Base-by-base conservation (phyloP, 2,113 vertebrate species). In the Nyctibius bracteatus region DNA sequence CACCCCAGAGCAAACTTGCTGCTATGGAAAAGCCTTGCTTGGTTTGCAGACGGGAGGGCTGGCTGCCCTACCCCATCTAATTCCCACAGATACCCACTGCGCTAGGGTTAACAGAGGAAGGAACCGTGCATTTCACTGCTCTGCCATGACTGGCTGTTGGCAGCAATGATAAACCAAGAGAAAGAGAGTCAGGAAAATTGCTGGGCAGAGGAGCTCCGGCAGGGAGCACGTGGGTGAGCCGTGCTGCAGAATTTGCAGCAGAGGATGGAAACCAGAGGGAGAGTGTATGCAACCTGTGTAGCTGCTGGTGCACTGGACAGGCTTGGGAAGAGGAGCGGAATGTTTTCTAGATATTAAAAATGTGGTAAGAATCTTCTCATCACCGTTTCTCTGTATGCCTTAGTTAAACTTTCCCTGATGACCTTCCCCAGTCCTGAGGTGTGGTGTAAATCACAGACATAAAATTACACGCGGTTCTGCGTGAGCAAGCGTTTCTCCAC, bases 251-350 rank as follows among this genome's bases (percentile, higher is more conserved):
- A 54, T 19, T 17, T 27, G 13, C 25, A 43, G 61, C 37, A 89
- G 44, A 73, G 25, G 63, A 67, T 79, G 55, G 71, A 39, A 62
- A 41, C 14, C 0, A 0, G 54, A 71, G 4, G 7, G 14, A 75
- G n/a, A 41, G 16, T 2, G 0, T 17, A 12, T 0, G 0, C 4
- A 9, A 27, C 24, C 63, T 5, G 1, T 31, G 9, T n/a, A 58
- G 41, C 71, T 58, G 63, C 43, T 62, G 43, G 13, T 66, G 62
- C 59, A 57, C 14, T 37, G 59, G 61, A 81, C 27, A 73, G 71
- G 24, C 54, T 31, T 54, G 43, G 52, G 35, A 77, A 61, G 73
- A 44, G 44, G 15, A 78, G 17, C 9, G 61, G n/a, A 70, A 62
- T n/a, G 23, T 67, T 25, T 55, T 6, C 30, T 44, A 52, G 80